Evolutionary conservation across 2,888 invertebrate species (phyloP), one percentile per base, ranked within the genome.

Genomic region (Calephelis perditalis): DNA sequence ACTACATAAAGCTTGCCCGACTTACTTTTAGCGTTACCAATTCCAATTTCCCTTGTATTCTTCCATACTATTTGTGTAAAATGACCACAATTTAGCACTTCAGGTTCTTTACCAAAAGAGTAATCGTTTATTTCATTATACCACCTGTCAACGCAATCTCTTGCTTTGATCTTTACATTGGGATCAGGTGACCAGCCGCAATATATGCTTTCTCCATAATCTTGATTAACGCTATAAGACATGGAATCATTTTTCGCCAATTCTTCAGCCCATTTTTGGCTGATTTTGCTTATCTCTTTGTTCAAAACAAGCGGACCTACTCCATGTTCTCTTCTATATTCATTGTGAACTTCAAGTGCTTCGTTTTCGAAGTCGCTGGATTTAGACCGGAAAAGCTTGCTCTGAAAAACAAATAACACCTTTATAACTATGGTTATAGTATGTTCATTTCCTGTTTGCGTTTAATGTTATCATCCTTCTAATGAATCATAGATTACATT

Each of bases 21-120:
- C 70, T 94, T 93, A 70, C 93, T 94, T 71, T 94, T 94, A 5
- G 96, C 95, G 73, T 92, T 93, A 0, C 95, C 96, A 3, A 96
- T 92, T 0, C 96, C 97, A 64, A 96, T 81, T 73, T 95, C 94
- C 68, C 85, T 92, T 5, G 94, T 94, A 44, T 91, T 92, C 76
- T 94, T 95, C 96, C 97, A 97, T n/a, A 97, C 92, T 0, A 97
- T 93, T 88, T 97, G 96, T 0, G 95, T 95, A 71, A 95, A 93
- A 78, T 92, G 92, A 66, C 95, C 95, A 58, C 94, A 93, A 56
- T 90, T 91, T 9, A 94, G 77, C 47, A 92, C 82, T 68, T 91
- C 92, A 5, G 95, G 95, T 75, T 95, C 95, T 45, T 77, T 82
- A 2, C 94, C 94, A 72, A 94, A 95, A 36, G 92, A 91, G 76